These are phyloP conservation scores for Meles meles DNA, from an alignment of 2,113 vertebrate genomes.

Conservation along the genomic window DNA sequence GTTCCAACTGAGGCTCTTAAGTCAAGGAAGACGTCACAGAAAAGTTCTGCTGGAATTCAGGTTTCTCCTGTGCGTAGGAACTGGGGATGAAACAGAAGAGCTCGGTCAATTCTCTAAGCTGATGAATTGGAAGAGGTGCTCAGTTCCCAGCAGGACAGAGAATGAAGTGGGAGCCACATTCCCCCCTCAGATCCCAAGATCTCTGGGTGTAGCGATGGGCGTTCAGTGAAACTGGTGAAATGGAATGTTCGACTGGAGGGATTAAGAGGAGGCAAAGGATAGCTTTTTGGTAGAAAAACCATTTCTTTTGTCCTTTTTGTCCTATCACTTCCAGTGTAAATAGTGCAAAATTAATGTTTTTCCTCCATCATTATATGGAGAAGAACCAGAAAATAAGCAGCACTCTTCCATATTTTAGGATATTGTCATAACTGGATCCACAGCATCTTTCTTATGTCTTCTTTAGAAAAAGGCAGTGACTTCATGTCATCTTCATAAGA, in stretches of 20 bases:
- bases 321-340: background rate
- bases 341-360: slow-evolving; percentile 1
- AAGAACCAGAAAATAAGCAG: background rate
- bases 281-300: background rate
- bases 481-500: background rate
- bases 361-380: background rate
- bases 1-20: background rate
- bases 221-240: background rate
- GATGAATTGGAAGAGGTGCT: background rate
- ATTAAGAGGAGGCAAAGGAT: background rate
- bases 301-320: background rate
- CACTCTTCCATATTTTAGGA: background rate
- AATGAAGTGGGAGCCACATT: background rate
- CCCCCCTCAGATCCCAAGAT: background rate
- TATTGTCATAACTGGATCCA: background rate
- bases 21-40: background rate
- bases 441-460: background rate
- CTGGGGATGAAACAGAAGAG: background rate
- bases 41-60: background rate
- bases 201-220: background rate
- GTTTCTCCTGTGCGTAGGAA: background rate
- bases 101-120: accelerated
- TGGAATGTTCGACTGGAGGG: background rate
- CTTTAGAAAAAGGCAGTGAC: background rate
- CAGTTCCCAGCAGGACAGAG: background rate